Percentiles rank a stretch among this genome's conserved stretches.
These are phyloP conservation scores for Thysanoteuthis rhombus DNA, from an alignment of 2,888 invertebrate genomes.

Conservation along the genomic window DNA sequence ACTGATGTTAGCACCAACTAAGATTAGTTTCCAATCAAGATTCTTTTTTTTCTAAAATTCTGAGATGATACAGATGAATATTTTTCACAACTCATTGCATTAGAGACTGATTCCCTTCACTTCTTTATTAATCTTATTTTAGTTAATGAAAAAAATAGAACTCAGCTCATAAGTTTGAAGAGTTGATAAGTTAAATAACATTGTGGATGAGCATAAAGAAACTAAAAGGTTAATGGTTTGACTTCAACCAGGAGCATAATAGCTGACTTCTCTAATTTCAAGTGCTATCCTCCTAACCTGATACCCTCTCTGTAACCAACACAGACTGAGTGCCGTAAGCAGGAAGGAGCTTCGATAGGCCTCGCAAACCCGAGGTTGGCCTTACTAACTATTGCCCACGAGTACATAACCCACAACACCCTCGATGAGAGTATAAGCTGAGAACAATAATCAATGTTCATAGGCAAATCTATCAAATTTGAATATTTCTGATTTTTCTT, in stretches of 20 bases:
- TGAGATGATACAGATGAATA: background rate
- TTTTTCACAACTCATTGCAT: background rate
- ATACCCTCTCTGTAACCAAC: background rate
- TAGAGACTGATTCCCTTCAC: background rate
- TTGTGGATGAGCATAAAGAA: background rate
- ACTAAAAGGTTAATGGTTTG: background rate
- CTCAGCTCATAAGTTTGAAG: background rate
- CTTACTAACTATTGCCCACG: too few relatives aligned
- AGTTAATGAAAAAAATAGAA: background rate
- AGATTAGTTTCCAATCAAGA: background rate
- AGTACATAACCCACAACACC: too few relatives aligned
- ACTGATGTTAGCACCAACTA: too few relatives aligned
- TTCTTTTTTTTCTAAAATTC: background rate
- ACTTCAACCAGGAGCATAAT: background rate
- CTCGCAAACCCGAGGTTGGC: too few relatives aligned
- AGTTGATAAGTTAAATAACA: background rate
- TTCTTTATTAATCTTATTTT: background rate
- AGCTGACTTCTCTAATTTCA: background rate
- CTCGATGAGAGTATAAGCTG: too few relatives aligned
- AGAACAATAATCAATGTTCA: background rate
- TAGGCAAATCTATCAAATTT: background rate
- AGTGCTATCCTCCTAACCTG: background rate
- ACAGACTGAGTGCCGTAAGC: too few relatives aligned
- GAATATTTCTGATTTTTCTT: background rate
- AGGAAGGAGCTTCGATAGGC: too few relatives aligned